Base-by-base conservation (phyloP, 2,113 vertebrate species). In the Percopsis transmontana region DNA sequence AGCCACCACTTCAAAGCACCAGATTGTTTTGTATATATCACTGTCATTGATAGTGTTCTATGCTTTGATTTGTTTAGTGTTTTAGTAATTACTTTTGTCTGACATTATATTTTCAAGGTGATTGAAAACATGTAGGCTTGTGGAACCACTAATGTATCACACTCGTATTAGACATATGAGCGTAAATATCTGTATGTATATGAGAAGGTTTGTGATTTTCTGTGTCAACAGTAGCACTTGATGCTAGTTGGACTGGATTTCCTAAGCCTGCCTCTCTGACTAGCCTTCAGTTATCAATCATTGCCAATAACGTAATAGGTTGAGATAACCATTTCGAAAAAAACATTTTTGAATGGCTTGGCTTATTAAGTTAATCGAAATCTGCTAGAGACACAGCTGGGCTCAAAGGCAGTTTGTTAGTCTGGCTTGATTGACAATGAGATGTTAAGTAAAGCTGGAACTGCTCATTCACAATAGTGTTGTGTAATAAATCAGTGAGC, bases 371-470 rank as follows among this genome's bases (percentile, higher is more conserved):
- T 33, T 33, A 7, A 33, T 6, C 27, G 5, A 7, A 33, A 33
- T 33, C 8, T 33, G 6, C 52, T 52, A 33, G 58, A 66, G 54
- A 41, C 69, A 48, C 76, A 81, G 73, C 79, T 82, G 81, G 62
- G 73, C 39, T 61, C 27, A 38, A 64, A 58, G 62, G 53, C 12
- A 13, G 14, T 51, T 45, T 61, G 33, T 42, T 72, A n/a, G 58
- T 61, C 44, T 38, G 62, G 20, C 38, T 57, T 72, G 69, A 74
- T 65, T 68, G 70, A 79, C 76, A 71, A 24, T 50, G 51, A 70
- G 62, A 62, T 57, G 63, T 70, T 54, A 27, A 68, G 78, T 68
- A 70, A 53, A 51, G 33, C 50, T 56, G 58, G 33, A 23, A 15
- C 52, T 19, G 63, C 65, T 70, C 53, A 18, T 74, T 53, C 42